These are phyloP conservation scores for Aquatica leii DNA, from an alignment of 2,888 invertebrate species.

Conservation along the genomic window DNA sequence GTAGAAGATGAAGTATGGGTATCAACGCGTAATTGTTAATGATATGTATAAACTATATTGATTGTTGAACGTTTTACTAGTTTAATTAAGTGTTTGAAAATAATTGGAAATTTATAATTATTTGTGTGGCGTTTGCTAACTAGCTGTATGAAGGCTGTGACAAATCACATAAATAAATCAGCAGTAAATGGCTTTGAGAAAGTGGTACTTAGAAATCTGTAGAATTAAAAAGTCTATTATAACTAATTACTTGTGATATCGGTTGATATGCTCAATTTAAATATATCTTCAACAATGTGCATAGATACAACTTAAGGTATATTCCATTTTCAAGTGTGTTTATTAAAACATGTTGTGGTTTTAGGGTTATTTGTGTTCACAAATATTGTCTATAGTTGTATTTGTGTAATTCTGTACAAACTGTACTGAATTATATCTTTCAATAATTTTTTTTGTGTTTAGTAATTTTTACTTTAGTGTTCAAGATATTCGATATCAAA, in stretches of 20 bases:
- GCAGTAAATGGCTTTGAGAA: slow-evolving; percentile 27
- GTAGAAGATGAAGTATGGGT: no score
- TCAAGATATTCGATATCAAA: no score
- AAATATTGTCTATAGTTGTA: slow-evolving; percentile 26
- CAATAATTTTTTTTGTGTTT: no score
- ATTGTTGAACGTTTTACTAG: no score
- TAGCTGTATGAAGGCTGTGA: slow-evolving; percentile 23
- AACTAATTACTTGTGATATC: slow-evolving; percentile 19
- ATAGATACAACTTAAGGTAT: background rate
- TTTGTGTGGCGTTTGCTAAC: background rate
- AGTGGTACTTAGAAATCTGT: slow-evolving; percentile 23
- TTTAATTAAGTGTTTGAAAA: background rate
- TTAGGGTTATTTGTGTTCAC: slow-evolving; percentile 27
- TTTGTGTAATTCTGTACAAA: slow-evolving; percentile 35
- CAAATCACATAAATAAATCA: slow-evolving; percentile 19
- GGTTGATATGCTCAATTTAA: slow-evolving; percentile 28
- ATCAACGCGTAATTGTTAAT: no score
- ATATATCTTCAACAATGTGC: background rate
- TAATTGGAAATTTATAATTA: slow-evolving; percentile 20
- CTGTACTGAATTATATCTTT: slow-evolving; percentile 23
- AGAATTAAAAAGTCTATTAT: slow-evolving; percentile 13
- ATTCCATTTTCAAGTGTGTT: background rate
- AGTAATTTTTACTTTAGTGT: no score
- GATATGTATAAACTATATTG: no score
- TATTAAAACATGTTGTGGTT: slow-evolving; percentile 28